Evolutionary conservation across 2,888 invertebrate genomes (phyloP).

Genomic region (Herminia tarsipennalis): DNA sequence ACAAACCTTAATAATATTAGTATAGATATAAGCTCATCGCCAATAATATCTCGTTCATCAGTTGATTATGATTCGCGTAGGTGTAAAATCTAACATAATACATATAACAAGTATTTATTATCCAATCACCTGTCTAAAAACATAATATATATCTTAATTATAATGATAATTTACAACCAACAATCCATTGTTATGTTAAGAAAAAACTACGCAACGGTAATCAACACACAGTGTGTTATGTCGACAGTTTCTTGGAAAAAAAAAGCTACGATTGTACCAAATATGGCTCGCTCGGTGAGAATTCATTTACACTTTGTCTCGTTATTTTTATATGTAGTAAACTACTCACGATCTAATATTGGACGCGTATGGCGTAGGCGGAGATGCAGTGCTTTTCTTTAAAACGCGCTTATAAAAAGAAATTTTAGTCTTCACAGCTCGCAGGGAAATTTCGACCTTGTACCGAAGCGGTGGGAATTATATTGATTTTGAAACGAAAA

Average conservation of each 20-base stretch:
- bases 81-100: conserved; percentile 2
- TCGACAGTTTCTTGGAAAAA: conserved; percentile 13
- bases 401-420: conserved; percentile 52
- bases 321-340: conserved; percentile 50
- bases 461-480: not conserved
- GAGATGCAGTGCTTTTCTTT: conserved; percentile 59
- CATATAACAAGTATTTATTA: conserved; percentile 12
- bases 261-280: conserved; percentile 8
- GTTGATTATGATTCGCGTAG: conserved; percentile 8
- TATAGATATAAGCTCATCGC: conserved; percentile 5
- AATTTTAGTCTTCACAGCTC: conserved; percentile 20
- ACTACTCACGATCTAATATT: conserved; percentile 51
- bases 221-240: conserved; percentile 18
- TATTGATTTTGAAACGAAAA: conserved; percentile 2
- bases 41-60: conserved; percentile 1
- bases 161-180: conserved; percentile 7
- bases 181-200: conserved; percentile 1
- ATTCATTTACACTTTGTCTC: conserved; percentile 39
- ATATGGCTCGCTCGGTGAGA: conserved; percentile 10
- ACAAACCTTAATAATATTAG: too few relatives aligned
- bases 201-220: too few relatives aligned
- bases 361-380: conserved; percentile 52
- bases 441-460: conserved; percentile 37
- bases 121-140: conserved; percentile 9
- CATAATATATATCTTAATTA: conserved; percentile 5